Evolutionary conservation across 2,888 invertebrate genomes (phyloP), one percentile per base, ranked within the genome.

Genomic region (Apamea monoglypha): DNA sequence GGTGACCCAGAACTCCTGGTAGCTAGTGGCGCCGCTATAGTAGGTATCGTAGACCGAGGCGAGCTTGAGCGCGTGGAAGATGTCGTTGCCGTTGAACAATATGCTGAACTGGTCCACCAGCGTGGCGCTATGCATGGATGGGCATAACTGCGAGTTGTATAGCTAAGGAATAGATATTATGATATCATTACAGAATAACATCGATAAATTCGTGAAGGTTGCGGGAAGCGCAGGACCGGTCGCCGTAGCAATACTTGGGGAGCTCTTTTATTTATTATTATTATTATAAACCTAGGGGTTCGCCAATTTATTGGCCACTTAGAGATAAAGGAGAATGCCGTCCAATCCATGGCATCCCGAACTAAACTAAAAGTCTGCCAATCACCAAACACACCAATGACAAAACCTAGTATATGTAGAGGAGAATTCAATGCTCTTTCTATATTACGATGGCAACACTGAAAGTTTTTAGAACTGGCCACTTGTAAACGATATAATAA

Each of bases 11-110:
- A 95, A 92, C 73, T 97, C 96, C 91, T 99, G 99, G 93, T 97
- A 97, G 0, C 99, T 99, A 10, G 99, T 98, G 0, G 98, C 98
- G 91, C 98, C 98, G 0, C 98, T 98, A 0, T 76, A 80, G 69
- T 95, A 93, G 2, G 95, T 95, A 32, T 95, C 92, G 0, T 99
- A 99, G 0, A 98, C 98, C 6, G 98, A 98, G 53, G 94, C 91
- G 2, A 99, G 97, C 61, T 97, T 95, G 61, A 99, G 97, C 36
- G 97, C 94, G 92, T 99, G 98, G 0, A 95, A 96, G 25, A 99
- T 90, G 0, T 94, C 94, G 0, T 98, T 98, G 18, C 98, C 97
- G 78, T 97, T 97, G 94, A 98, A 98, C 82, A 96, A 84, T 59
- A 88, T 90, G 66, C 88, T 90, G 87, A 94, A 92, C 64, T 92